Conservation (phyloP, 2,113 vertebrate genomes). For the Tetraodon nigroviridis region DNA sequence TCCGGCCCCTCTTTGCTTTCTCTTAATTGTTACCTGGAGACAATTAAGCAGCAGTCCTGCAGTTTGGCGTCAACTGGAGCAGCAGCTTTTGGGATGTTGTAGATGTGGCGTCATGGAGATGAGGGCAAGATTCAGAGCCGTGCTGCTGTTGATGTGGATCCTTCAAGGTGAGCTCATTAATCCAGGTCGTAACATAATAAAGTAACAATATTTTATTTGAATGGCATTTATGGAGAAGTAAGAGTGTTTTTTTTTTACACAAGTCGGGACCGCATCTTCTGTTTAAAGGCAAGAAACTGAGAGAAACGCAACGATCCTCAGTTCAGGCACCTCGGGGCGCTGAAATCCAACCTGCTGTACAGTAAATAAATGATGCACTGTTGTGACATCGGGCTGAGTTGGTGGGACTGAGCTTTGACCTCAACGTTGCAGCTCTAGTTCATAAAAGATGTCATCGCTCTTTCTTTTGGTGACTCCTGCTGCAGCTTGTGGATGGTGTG, state of each 20-base stretch:
- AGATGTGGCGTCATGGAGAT: constrained; percentile 70
- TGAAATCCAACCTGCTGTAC: background rate
- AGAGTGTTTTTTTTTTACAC: background rate
- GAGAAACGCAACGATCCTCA: no score
- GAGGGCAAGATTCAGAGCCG: constrained; percentile 45
- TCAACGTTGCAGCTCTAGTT: constrained; percentile 33
- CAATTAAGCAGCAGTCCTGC: constrained; percentile 1
- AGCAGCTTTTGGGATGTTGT: constrained; percentile 45
- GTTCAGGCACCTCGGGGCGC: no score
- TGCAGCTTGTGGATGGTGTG: constrained; percentile 22
- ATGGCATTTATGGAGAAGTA: background rate
- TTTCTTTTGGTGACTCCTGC: constrained; percentile 15
- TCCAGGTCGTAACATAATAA: background rate
- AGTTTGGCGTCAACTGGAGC: constrained; percentile 24
- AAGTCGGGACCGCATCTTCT: background rate
- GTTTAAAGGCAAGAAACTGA: no score
- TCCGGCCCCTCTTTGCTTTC: constrained; percentile 1
- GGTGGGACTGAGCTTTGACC: constrained; percentile 4
- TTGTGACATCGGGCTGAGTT: background rate
- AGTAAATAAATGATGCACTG: background rate
- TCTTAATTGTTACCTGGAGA: constrained; percentile 44
- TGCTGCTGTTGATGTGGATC: constrained; percentile 60
- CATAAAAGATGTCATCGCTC: constrained; percentile 49
- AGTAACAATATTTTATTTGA: background rate
- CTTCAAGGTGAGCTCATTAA: constrained; percentile 66